Base-by-base conservation (phyloP, 2,113 vertebrate species). In the Cyanoliseus patagonus region DNA sequence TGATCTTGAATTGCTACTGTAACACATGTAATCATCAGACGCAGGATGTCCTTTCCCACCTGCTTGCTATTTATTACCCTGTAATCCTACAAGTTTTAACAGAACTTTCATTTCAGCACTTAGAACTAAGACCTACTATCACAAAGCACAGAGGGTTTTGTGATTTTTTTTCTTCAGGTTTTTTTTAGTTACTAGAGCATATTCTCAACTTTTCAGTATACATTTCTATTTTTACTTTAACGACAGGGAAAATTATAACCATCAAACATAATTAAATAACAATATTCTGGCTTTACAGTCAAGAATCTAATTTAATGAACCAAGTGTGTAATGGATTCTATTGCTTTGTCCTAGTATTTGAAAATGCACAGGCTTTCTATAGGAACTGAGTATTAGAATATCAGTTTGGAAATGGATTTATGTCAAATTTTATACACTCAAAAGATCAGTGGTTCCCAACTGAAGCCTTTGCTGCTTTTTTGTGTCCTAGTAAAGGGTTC, bases 11-110 rank as follows among this genome's bases (percentile, higher is more conserved):
- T 78, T 39, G 57, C 69, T 76, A 31, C 79, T 39, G 11, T 25
- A 84, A 61, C 74, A 49, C 70, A 3, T 61, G 94, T 75, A 91
- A 72, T 94, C 87, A 76, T 42, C 80, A 63, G 31, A 35, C 9
- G 10, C 62, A 83, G 90, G 78, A 28, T 61, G 70, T 75, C 83
- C 90, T 77, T 83, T 84, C 88, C 87, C 86, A 88, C 85, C 92
- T 82, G 88, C 66, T 94, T 33, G 7, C 76, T 76, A 19, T 62
- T 86, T 84, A 78, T 80, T 92, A 63, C 72, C 83, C 69, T 63
- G 51, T n/a, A 76, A 39, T 37, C 85, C 85, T 42, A 31, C 82
- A 82, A 66, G 47, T 44, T 94, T 93, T 79, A 88, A 86, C 53
- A 46, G 51, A 72, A 52, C 81, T 70, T 91, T 62, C 6, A 24